These are phyloP conservation scores for Phlogophora meticulosa DNA, from an alignment of 2,888 invertebrate genomes.

Conservation along the genomic window DNA sequence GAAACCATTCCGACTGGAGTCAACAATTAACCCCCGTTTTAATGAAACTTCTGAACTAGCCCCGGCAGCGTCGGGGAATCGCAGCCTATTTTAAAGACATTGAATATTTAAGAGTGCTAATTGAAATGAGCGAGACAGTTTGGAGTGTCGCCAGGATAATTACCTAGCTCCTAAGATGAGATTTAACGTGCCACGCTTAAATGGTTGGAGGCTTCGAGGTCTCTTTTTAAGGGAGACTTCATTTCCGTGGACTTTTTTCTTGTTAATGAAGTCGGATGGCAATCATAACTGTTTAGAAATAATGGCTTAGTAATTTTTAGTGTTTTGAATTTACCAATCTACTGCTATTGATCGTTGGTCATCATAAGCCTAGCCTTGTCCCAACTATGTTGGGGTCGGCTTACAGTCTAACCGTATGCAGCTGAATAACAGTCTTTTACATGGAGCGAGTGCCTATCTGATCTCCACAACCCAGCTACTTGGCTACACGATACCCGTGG, in stretches of 20 bases:
- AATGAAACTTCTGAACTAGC: conserved; percentile 89
- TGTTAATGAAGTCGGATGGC: conserved; percentile 39
- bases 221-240: conserved; percentile 56
- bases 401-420: too few species aligned
- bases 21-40: conserved; percentile 88
- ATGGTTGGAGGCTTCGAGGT: conserved; percentile 70
- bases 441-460: too few species aligned
- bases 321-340: neutral
- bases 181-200: conserved; percentile 89
- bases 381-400: too few species aligned
- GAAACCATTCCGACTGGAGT: conserved; percentile 81
- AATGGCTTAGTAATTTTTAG: neutral
- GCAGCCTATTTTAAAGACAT: conserved; percentile 91
- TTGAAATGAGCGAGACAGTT: conserved; percentile 91
- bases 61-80: conserved; percentile 78
- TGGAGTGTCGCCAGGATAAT: conserved; percentile 91
- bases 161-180: conserved; percentile 90
- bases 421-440: too few species aligned
- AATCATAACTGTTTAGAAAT: conserved; percentile 37
- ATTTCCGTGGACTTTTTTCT: conserved; percentile 50
- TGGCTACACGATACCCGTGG: too few species aligned
- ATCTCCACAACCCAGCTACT: too few species aligned
- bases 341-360: too few species aligned
- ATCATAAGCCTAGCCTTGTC: too few species aligned
- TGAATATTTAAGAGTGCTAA: conserved; percentile 91